phyloP scores from a whole-genome alignment of 2,888 invertebrate species.

The Brachypterus glaber region DNA sequence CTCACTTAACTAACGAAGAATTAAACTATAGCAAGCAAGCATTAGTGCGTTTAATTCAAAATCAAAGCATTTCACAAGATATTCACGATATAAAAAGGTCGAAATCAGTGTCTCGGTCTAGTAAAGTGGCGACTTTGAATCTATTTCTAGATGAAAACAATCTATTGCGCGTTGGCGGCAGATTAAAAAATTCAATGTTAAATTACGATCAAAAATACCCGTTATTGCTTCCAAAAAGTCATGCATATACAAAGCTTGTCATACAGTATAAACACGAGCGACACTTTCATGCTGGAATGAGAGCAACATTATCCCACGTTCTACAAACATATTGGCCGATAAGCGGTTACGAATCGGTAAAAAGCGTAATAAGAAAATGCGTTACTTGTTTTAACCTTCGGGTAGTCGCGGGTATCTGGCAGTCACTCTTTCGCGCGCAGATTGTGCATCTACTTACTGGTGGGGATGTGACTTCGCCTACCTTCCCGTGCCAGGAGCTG shows the following conservation, averaged over 20 bases:
- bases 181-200: constrained; percentile 19
- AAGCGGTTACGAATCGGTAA: neutral
- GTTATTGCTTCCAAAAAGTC: constrained; percentile 20
- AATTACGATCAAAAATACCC: constrained; percentile 19
- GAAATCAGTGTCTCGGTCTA: constrained; percentile 1
- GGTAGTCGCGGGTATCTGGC: no score
- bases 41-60: neutral
- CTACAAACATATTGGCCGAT: constrained; percentile 11
- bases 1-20: constrained; percentile 22
- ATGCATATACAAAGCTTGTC: constrained; percentile 9
- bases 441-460: no score
- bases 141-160: constrained; percentile 12
- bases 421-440: no score
- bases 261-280: constrained; percentile 4
- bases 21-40: no score
- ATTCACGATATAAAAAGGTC: neutral
- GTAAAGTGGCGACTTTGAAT: constrained; percentile 5
- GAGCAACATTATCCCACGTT: constrained; percentile 13
- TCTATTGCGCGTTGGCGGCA: constrained; percentile 25
- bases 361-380: constrained; percentile 7
- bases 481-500: no score
- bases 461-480: no score
- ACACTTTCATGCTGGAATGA: constrained; percentile 7
- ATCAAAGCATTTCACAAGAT: neutral
- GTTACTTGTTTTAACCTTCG: constrained; percentile 9